Percentiles rank a stretch among this genome's conserved stretches.
Evolutionary conservation across 2,113 vertebrate genomes (phyloP).

Genomic region (Triplophysa siluroides): DNA sequence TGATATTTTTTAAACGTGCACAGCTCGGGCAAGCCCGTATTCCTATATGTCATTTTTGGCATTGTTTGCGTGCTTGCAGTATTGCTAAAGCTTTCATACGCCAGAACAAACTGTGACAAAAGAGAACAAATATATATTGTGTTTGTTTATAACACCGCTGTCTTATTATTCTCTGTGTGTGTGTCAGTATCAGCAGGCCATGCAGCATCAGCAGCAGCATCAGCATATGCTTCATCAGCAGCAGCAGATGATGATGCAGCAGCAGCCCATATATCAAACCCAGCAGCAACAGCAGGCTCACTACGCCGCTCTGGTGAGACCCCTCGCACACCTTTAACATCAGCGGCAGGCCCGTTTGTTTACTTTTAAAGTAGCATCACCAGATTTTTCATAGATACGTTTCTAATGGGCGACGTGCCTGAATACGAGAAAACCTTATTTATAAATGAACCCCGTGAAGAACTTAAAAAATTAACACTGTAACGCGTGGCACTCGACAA

Average conservation of each 20-base stretch:
- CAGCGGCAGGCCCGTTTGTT: not conserved
- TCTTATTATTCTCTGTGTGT: not conserved
- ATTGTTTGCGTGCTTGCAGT: too few relatives aligned
- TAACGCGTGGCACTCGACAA: not conserved
- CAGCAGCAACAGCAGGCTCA: constrained; percentile 65
- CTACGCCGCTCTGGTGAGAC: constrained; percentile 82
- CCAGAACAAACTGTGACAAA: too few relatives aligned
- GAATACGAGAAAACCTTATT: not conserved
- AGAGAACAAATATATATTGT: not conserved
- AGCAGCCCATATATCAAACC: constrained; percentile 76
- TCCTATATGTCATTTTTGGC: not conserved
- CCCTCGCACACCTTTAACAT: not conserved
- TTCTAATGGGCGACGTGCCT: not conserved
- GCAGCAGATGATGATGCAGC: constrained; percentile 82
- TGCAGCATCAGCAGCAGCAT: constrained; percentile 80
- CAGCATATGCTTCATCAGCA: constrained; percentile 86
- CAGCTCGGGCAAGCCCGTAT: too few relatives aligned
- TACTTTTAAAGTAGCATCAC: not conserved
- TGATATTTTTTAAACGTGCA: not conserved
- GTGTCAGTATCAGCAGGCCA: constrained; percentile 83
- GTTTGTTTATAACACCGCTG: not conserved
- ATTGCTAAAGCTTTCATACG: too few relatives aligned
- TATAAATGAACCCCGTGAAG: not conserved
- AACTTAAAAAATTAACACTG: not conserved
- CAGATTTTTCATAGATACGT: not conserved